Percentiles rank a stretch among this genome's conserved stretches.
Conservation (phyloP, 2,888 invertebrate species). For the Chirona hameri region DNA sequence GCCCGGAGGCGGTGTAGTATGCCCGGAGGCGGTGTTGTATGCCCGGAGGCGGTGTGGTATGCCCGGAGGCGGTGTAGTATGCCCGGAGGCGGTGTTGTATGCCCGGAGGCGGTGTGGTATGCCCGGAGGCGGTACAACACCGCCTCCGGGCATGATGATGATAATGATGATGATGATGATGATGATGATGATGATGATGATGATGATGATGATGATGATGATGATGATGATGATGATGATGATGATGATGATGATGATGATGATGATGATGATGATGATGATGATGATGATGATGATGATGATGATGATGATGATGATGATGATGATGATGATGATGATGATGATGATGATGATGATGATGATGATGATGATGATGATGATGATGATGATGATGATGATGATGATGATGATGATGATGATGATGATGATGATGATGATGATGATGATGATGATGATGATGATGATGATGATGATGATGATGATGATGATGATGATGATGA, state of each 20-base stretch:
- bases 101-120: too few relatives aligned
- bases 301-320: background rate
- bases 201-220: constrained; percentile 22
- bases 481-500: constrained; percentile 22
- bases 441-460: constrained; percentile 22
- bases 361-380: background rate
- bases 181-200: constrained; percentile 22
- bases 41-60: too few relatives aligned
- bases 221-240: constrained; percentile 22
- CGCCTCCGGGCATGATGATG: background rate
- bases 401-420: constrained; percentile 22
- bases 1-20: too few relatives aligned
- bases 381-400: constrained; percentile 22
- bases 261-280: constrained; percentile 22
- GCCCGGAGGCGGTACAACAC: too few relatives aligned
- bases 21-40: too few relatives aligned
- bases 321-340: too few relatives aligned
- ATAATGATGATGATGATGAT: constrained; percentile 22
- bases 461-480: constrained; percentile 22
- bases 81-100: too few relatives aligned
- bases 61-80: too few relatives aligned
- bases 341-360: constrained; percentile 3
- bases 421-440: constrained; percentile 22
- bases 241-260: constrained; percentile 22
- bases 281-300: constrained; percentile 1